A percentile compares a stretch with the other conserved stretches of the same genome.
These are phyloP conservation scores for Anguilla megastoma DNA, from an alignment of 2,797 vertebrate species.

Conservation along the genomic window DNA sequence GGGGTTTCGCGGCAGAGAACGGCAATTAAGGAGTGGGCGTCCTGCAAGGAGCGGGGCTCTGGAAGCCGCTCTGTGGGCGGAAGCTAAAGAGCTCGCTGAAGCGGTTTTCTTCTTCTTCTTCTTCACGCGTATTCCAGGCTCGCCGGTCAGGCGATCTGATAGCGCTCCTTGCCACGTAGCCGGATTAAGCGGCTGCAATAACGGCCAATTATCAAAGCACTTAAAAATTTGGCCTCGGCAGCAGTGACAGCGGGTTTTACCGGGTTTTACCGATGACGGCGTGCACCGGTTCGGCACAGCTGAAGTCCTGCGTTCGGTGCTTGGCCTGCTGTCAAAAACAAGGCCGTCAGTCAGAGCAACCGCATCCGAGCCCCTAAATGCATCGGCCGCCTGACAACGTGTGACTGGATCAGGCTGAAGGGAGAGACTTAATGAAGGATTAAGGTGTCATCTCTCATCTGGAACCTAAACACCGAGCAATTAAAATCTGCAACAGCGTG, in stretches of 20 bases:
- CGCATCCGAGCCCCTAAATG: not conserved
- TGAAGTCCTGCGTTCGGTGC: not conserved
- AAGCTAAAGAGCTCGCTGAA: slow-evolving; percentile 15
- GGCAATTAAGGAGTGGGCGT: slow-evolving; percentile 12
- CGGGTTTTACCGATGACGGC: not conserved
- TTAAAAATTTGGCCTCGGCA: slow-evolving; percentile 8
- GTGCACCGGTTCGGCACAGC: not conserved
- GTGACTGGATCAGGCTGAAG: not conserved
- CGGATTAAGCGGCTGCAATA: not conserved
- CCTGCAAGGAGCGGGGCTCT: not conserved
- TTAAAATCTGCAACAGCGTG: slow-evolving; percentile 11
- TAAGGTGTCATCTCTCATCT: slow-evolving; percentile 14
- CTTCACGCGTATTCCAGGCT: slow-evolving; percentile 9
- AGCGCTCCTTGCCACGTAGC: not conserved
- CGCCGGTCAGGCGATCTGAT: slow-evolving; percentile 8
- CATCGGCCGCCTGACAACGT: not conserved
- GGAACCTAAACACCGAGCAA: slow-evolving; percentile 11
- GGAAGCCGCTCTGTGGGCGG: not conserved
- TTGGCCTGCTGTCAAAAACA: not conserved
- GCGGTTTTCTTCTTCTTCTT: not conserved
- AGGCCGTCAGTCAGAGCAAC: not conserved
- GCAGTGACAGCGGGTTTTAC: not conserved
- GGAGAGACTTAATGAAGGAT: slow-evolving; percentile 1
- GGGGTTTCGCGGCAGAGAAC: not conserved
- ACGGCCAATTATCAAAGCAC: slow-evolving; percentile 9